phyloP scores from a whole-genome alignment of 2,797 vertebrate species.

The Hippoglossus hippoglossus region DNA sequence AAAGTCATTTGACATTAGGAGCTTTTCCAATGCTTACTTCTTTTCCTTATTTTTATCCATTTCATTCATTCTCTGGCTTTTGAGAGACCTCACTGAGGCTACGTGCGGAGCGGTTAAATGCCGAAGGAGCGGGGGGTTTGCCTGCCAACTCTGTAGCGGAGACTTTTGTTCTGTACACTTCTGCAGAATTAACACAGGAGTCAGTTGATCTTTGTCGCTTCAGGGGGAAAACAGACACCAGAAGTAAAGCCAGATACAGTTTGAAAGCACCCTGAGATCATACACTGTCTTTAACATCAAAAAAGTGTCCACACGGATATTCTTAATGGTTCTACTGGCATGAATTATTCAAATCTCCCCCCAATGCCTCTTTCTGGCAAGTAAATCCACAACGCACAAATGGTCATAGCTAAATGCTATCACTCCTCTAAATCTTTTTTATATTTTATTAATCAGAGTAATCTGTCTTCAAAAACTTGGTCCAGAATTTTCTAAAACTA shows the following conservation, averaged over 20 bases:
- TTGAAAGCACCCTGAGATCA: constrained; percentile 78
- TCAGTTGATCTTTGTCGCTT: constrained; percentile 83
- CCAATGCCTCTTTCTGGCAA: constrained; percentile 61
- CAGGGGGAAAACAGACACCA: constrained; percentile 75
- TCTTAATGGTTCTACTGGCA: constrained; percentile 80
- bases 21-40: constrained; percentile 19
- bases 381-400: constrained; percentile 53
- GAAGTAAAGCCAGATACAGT: constrained; percentile 70
- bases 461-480: constrained; percentile 37
- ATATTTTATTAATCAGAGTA: constrained; percentile 15
- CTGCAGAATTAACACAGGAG: constrained; percentile 69
- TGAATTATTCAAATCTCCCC: constrained; percentile 81
- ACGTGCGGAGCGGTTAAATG: constrained; percentile 24
- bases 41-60: constrained; percentile 17
- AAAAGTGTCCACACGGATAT: constrained; percentile 80
- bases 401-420: constrained; percentile 58
- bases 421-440: constrained; percentile 39
- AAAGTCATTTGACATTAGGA: constrained; percentile 51
- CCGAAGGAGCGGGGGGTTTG: constrained; percentile 27
- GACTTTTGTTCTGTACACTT: constrained; percentile 63
- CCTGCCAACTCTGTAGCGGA: constrained; percentile 40
- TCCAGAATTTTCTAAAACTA: constrained; percentile 41
- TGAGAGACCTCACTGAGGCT: constrained; percentile 46
- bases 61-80: constrained; percentile 46
- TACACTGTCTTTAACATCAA: constrained; percentile 82